A percentile compares a stretch with the other conserved stretches of the same genome.
Evolutionary conservation across 2,113 vertebrate species (phyloP).

Genomic region (Lanius ludovicianus): DNA sequence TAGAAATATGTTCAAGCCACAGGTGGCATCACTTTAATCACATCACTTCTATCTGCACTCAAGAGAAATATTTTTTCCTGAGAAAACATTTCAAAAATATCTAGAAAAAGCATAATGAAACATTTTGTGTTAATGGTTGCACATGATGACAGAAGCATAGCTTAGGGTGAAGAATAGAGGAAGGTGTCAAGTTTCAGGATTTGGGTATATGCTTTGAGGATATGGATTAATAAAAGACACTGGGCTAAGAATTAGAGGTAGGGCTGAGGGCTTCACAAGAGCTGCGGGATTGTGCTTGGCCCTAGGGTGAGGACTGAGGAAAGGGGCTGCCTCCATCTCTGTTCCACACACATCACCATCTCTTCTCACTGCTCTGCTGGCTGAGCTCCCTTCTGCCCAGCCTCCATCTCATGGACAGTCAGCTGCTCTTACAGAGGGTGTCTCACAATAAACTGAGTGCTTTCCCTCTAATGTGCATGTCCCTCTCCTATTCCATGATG

Average conservation of each 20-base stretch:
- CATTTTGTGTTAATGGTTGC: background rate
- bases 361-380: background rate
- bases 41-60: background rate
- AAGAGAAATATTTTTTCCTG: background rate
- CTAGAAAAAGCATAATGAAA: background rate
- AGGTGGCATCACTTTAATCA: background rate
- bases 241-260: background rate
- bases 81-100: background rate
- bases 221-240: background rate
- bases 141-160: background rate
- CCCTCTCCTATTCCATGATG: background rate
- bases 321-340: background rate
- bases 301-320: background rate
- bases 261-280: background rate
- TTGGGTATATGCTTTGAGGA: background rate
- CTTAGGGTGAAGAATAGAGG: background rate
- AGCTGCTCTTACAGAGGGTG: background rate
- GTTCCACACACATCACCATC: background rate
- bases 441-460: fast-evolving
- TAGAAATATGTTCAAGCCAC: background rate
- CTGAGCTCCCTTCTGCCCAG: background rate
- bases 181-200: background rate
- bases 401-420: background rate
- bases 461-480: background rate
- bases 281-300: background rate